These are phyloP conservation scores for Megathymus violae DNA, from an alignment of 1,140 invertebrate genomes.

Conservation along the genomic window DNA sequence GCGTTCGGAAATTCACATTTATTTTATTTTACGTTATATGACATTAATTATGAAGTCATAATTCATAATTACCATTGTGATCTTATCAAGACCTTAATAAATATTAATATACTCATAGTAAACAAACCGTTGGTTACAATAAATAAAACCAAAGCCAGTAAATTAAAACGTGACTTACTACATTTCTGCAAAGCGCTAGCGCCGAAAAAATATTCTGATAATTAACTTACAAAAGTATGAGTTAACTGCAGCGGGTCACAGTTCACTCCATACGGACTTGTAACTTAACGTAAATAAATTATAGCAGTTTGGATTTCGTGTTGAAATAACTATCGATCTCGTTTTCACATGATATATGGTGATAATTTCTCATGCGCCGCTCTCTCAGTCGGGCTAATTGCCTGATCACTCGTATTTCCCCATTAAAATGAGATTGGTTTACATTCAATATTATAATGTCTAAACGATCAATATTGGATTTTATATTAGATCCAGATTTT, in stretches of 20 bases:
- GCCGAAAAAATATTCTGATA: conserved; percentile 42
- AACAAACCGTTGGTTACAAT: too few species aligned
- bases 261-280: conserved; percentile 42
- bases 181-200: not conserved
- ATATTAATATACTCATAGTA: too few species aligned
- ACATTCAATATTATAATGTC: conserved; percentile 31
- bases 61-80: too few species aligned
- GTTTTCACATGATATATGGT: conserved; percentile 53
- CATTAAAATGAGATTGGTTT: conserved; percentile 39
- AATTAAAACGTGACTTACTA: conserved; percentile 18
- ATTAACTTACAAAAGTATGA: conserved; percentile 50
- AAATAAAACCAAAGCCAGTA: too few species aligned
- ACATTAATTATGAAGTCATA: too few species aligned
- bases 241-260: conserved; percentile 47
- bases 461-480: conserved; percentile 19
- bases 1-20: too few species aligned
- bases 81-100: too few species aligned
- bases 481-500: conserved; percentile 27
- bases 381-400: conserved; percentile 50
- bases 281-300: conserved; percentile 46
- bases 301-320: conserved; percentile 34
- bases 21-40: too few species aligned
- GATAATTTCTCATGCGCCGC: conserved; percentile 51
- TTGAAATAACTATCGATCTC: conserved; percentile 49
- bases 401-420: conserved; percentile 34